Percentiles rank a stretch among this genome's conserved stretches.
phyloP scores from a whole-genome alignment of 64 coral and sea anemone species.

The Actinia tenebrosa region DNA sequence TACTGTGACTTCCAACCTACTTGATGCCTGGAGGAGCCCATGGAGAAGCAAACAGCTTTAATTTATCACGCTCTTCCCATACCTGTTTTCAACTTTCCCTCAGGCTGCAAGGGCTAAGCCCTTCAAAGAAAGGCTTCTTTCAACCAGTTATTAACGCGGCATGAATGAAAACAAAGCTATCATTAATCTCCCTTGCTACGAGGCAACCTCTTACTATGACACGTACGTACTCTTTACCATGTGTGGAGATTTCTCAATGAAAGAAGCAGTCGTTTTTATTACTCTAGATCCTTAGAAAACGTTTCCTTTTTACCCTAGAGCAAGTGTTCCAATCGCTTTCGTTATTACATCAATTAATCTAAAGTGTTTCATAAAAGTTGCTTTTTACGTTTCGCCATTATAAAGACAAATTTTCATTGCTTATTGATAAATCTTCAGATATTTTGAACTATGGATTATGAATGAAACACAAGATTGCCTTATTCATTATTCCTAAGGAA shows the following conservation, averaged over 20 bases:
- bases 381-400: background rate
- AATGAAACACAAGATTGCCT: background rate
- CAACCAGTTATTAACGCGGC: background rate
- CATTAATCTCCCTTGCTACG: background rate
- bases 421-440: background rate
- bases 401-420: background rate
- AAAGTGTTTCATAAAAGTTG: slow-evolving; percentile 2
- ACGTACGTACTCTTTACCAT: background rate
- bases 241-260: background rate
- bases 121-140: background rate
- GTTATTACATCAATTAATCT: background rate
- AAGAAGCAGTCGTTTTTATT: background rate
- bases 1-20: background rate
- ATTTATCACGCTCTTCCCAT: background rate
- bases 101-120: background rate
- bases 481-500: slow-evolving; percentile 1
- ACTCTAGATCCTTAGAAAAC: background rate
- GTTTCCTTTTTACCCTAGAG: background rate
- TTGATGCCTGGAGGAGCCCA: background rate
- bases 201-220: background rate
- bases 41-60: background rate
- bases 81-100: background rate
- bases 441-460: background rate
- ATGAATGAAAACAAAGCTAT: background rate
- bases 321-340: background rate